These are phyloP conservation scores for Hafferia zeledoni DNA, from an alignment of 2,797 vertebrate species.

Conservation along the genomic window DNA sequence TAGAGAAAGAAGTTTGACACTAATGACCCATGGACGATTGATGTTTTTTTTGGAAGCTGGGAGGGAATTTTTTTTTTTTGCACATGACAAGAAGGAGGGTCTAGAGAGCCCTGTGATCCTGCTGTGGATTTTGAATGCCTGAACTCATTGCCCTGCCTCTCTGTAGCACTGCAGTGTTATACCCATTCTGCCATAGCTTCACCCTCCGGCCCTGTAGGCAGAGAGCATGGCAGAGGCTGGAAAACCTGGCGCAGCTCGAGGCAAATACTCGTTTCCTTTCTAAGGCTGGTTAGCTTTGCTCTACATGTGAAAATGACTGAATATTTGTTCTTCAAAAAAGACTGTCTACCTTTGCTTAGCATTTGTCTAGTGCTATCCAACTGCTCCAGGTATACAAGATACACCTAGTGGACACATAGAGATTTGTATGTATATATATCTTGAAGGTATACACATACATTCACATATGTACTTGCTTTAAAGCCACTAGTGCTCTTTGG, in stretches of 20 bases:
- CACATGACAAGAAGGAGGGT: background rate
- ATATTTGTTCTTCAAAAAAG: background rate
- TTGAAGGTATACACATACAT: background rate
- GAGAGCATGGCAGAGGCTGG: background rate
- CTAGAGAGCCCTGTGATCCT: background rate
- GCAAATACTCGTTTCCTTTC: background rate
- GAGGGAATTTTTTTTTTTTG: background rate
- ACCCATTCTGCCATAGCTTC: background rate
- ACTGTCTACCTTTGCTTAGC: background rate
- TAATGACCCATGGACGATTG: background rate
- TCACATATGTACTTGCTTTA: background rate
- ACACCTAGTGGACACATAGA: background rate
- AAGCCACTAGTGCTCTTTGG: background rate
- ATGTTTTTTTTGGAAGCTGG: too few species aligned
- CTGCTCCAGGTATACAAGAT: background rate
- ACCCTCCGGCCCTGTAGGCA: background rate
- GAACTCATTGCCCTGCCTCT: background rate
- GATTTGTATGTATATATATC: background rate
- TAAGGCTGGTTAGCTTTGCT: background rate
- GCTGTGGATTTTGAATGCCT: background rate
- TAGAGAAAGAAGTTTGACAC: background rate
- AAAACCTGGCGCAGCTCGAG: background rate
- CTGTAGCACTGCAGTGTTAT: background rate
- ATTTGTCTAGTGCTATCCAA: background rate
- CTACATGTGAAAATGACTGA: background rate